phyloP scores from a whole-genome alignment of 2,113 vertebrate species.

The Atlantisia rogersi region DNA sequence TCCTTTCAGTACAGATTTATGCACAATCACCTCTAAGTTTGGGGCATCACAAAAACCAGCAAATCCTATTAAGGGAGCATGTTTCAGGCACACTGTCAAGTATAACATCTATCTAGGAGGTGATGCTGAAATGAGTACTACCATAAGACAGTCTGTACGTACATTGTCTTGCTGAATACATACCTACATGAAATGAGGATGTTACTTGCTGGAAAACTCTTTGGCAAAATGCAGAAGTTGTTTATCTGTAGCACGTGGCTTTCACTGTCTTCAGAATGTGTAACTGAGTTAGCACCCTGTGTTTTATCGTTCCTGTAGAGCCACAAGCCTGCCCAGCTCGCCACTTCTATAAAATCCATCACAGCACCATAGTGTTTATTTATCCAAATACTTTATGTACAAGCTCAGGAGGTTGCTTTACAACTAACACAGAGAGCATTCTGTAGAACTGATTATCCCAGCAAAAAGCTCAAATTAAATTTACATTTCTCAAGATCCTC shows the following conservation, averaged over 20 bases:
- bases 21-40: background rate
- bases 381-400: background rate
- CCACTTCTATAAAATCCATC: background rate
- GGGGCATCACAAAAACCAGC: background rate
- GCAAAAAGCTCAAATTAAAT: background rate
- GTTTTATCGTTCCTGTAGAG: background rate
- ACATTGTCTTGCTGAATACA: background rate
- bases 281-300: background rate
- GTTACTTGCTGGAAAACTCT: background rate
- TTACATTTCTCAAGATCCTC: background rate
- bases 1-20: background rate
- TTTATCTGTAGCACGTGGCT: background rate
- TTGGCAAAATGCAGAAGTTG: background rate
- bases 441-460: background rate
- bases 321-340: background rate
- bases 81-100: background rate
- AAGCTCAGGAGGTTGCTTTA: background rate
- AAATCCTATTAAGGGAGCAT: background rate
- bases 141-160: background rate
- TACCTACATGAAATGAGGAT: background rate
- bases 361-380: background rate
- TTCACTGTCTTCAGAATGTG: background rate
- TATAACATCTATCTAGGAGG: background rate
- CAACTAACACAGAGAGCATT: background rate
- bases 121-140: background rate